Conservation (phyloP, 2,113 vertebrate species). For the Cisticola juncidis region DNA sequence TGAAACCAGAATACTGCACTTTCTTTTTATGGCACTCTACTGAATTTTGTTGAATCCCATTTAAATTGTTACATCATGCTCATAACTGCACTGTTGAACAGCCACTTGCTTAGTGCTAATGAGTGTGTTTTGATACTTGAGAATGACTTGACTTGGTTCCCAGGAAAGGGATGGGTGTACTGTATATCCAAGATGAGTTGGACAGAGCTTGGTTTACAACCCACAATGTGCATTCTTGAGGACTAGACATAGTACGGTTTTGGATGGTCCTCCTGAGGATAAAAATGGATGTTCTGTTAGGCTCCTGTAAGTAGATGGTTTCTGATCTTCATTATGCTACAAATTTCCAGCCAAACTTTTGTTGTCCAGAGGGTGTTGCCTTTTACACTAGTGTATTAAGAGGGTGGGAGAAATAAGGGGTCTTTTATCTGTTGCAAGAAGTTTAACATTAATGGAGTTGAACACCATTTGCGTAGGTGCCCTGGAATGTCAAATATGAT, state of each 20-base stretch:
- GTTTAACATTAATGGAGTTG: background rate
- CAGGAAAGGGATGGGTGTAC: background rate
- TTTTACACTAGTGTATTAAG: background rate
- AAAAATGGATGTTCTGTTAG: background rate
- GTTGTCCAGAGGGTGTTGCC: background rate
- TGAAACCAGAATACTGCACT: background rate
- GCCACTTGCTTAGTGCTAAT: background rate
- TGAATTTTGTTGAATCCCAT: background rate
- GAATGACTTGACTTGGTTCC: background rate
- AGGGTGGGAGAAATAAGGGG: background rate
- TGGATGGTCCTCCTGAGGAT: background rate
- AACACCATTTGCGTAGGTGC: background rate
- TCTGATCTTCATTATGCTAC: background rate
- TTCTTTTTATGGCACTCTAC: background rate
- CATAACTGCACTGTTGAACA: background rate
- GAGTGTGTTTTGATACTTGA: background rate
- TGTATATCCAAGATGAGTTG: accelerated
- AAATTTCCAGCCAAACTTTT: background rate
- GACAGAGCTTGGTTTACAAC: background rate
- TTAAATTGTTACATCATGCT: background rate
- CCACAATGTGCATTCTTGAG: background rate
- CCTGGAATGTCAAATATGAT: background rate
- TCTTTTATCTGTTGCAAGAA: background rate
- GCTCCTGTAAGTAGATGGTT: background rate
- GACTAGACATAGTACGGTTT: background rate